Percentiles rank a stretch among this genome's conserved stretches.
Evolutionary conservation across 2,113 vertebrate genomes (phyloP).

Genomic region (Pteropus alecto): DNA sequence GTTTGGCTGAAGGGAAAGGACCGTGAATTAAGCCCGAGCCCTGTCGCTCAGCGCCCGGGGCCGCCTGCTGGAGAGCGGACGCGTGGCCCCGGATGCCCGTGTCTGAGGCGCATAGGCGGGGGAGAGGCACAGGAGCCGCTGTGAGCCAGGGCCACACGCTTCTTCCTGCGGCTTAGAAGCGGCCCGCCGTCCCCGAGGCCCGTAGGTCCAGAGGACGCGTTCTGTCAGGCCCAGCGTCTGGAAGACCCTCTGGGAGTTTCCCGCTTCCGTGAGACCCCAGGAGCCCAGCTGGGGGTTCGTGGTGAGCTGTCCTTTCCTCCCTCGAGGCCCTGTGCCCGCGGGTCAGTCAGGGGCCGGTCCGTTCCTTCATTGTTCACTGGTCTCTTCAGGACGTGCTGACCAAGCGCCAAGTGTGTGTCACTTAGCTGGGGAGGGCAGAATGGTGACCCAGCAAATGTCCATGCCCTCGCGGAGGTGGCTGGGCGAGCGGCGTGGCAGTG

Average conservation of each 20-base stretch:
- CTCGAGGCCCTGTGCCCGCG: neutral
- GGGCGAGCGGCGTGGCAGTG: neutral
- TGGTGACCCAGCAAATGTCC: neutral
- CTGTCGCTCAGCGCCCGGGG: fast-evolving
- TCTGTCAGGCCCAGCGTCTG: constrained; percentile 75
- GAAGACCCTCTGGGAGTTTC: constrained; percentile 70
- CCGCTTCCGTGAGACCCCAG: constrained; percentile 73
- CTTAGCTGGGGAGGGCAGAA: fast-evolving
- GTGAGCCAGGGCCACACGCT: neutral
- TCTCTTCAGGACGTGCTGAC: neutral
- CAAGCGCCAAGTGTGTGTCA: fast-evolving
- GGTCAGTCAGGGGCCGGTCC: fast-evolving
- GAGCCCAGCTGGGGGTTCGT: constrained; percentile 70
- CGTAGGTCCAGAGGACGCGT: constrained; percentile 55
- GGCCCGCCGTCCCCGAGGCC: constrained; percentile 77
- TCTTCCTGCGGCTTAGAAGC: constrained; percentile 83
- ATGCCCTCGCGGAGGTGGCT: fast-evolving
- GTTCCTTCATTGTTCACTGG: fast-evolving
- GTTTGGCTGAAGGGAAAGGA: neutral
- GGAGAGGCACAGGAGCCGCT: neutral
- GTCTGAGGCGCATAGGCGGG: fast-evolving
- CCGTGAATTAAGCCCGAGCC: fast-evolving
- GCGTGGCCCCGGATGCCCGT: fast-evolving
- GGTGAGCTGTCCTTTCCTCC: constrained; percentile 81
- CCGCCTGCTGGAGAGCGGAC: neutral